A percentile compares a stretch with the other conserved stretches of the same genome.
phyloP scores from a whole-genome alignment of 2,113 vertebrate genomes.

The Saccopteryx bilineata region DNA sequence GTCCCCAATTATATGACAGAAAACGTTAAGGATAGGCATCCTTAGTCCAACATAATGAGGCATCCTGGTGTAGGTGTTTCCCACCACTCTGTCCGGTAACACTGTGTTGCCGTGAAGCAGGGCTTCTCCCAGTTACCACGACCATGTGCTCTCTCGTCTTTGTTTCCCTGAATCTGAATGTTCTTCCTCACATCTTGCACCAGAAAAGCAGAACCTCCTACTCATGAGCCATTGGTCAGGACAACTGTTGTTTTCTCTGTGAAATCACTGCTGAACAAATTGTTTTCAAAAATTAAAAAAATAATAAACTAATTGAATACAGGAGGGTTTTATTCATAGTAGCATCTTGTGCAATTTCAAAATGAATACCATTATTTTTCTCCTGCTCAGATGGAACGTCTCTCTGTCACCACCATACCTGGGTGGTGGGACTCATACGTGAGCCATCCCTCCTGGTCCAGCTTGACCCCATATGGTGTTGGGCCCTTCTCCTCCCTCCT shows the following conservation, averaged over 20 bases:
- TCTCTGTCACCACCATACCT: neutral
- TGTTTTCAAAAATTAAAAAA: neutral
- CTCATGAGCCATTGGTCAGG: neutral
- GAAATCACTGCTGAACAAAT: neutral
- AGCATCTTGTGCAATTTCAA: neutral
- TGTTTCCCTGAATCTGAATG: neutral
- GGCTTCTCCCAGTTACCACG: neutral
- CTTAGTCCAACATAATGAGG: conserved; percentile 41
- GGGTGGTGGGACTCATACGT: neutral
- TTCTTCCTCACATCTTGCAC: neutral
- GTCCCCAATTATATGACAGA: conserved; percentile 58
- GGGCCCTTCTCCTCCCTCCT: neutral
- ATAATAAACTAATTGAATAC: neutral
- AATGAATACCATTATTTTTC: neutral
- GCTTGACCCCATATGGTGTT: accelerated
- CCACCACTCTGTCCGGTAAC: neutral
- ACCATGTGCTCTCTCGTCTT: neutral
- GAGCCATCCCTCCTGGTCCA: accelerated
- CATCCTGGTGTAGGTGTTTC: neutral
- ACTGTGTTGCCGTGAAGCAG: neutral
- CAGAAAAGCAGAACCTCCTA: neutral
- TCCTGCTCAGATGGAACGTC: neutral
- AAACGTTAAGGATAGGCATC: conserved; percentile 19
- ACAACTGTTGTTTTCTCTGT: neutral
- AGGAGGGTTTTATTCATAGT: neutral